These are phyloP conservation scores for Eucidaris tribuloides DNA, from an alignment of 35 echinoderm and acorn worm genomes.

Conservation along the genomic window DNA sequence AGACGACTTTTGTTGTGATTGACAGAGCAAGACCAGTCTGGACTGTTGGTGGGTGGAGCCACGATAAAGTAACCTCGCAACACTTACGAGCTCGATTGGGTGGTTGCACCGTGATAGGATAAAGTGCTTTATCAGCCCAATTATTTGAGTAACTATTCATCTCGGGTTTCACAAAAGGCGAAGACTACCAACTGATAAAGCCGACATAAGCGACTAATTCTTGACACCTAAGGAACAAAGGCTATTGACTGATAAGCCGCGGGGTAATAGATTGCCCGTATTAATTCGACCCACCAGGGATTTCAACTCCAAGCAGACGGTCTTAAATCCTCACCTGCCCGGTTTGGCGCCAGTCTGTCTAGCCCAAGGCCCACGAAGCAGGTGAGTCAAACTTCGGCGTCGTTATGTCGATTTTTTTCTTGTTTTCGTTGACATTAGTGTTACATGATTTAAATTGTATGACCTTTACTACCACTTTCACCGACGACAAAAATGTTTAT, in stretches of 20 bases:
- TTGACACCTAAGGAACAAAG: slow-evolving; percentile 3
- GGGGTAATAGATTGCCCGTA: slow-evolving; percentile 6
- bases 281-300: not conserved
- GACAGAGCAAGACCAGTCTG: too few relatives aligned
- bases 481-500: not conserved
- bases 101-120: not conserved
- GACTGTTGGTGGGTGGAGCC: not conserved
- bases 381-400: not conserved
- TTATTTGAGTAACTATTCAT: not conserved
- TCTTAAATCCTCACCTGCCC: not conserved
- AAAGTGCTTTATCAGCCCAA: not conserved
- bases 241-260: not conserved
- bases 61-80: not conserved
- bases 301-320: not conserved
- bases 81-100: not conserved
- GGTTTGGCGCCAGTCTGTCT: slow-evolving; percentile 19
- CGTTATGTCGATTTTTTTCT: not conserved
- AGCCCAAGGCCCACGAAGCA: not conserved
- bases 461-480: not conserved
- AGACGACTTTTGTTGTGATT: not conserved
- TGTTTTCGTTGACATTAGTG: not conserved
- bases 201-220: slow-evolving; percentile 21
- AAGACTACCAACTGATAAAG: slow-evolving; percentile 12
- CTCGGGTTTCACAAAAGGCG: not conserved
- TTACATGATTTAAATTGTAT: not conserved